A percentile compares a stretch with the other conserved stretches of the same genome.
Conservation (phyloP, 2,888 invertebrate species). For the Linnaemya vulpina region DNA sequence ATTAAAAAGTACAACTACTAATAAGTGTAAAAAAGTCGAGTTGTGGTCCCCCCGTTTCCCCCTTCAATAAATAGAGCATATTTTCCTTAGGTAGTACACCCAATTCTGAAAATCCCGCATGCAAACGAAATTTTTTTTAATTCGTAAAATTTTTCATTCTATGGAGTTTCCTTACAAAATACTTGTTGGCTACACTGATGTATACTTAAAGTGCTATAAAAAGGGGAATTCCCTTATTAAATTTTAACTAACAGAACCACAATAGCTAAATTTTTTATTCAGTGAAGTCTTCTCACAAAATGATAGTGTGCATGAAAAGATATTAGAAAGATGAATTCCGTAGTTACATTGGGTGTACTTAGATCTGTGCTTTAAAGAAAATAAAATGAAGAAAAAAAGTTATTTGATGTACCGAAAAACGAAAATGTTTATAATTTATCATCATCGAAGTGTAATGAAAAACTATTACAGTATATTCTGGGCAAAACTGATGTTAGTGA, state of each 20-base stretch:
- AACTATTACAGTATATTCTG: too few relatives aligned
- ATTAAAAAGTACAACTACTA: constrained; percentile 2
- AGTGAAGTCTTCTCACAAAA: constrained; percentile 4
- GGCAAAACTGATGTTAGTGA: too few relatives aligned
- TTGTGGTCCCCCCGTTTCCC: not conserved
- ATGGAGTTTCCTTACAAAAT: not conserved
- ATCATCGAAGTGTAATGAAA: too few relatives aligned
- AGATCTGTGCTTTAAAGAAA: not conserved
- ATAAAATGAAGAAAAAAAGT: constrained; percentile 13
- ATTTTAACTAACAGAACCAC: not conserved
- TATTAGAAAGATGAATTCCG: constrained; percentile 7
- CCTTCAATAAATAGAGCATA: constrained; percentile 13
- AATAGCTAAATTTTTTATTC: constrained; percentile 7
- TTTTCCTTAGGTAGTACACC: constrained; percentile 10
- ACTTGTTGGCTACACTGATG: not conserved
- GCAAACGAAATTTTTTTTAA: not conserved
- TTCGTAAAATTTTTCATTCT: not conserved
- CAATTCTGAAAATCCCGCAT: constrained; percentile 1
- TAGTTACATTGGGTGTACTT: constrained; percentile 5
- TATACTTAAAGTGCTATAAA: not conserved
- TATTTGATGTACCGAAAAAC: not conserved
- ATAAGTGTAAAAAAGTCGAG: not conserved
- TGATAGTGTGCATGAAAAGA: constrained; percentile 7
- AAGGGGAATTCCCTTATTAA: not conserved
- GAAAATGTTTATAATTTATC: too few relatives aligned